phyloP scores from a whole-genome alignment of 2,888 invertebrate species.

The Eucriotettix oculatus region DNA sequence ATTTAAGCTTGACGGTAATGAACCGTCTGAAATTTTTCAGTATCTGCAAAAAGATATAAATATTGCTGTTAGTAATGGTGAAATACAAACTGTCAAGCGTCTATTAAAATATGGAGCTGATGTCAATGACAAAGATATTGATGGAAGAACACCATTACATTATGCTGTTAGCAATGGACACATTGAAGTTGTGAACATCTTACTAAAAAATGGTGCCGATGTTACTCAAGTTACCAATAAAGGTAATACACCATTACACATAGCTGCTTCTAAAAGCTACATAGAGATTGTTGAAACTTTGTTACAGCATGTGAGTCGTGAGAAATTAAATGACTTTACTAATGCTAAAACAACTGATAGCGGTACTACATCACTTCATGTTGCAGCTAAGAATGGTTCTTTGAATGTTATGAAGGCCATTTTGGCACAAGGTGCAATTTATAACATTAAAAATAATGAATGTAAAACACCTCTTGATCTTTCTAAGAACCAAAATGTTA shows the following conservation, averaged over 20 bases:
- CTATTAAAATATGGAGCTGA: not conserved
- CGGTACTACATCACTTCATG: not conserved
- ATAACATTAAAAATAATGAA: not conserved
- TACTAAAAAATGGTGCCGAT: conserved; percentile 13
- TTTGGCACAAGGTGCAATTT: not conserved
- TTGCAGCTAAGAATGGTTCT: not conserved
- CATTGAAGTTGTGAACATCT: conserved; percentile 4
- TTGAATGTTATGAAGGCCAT: not conserved
- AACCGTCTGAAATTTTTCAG: fast-evolving
- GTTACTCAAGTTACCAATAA: not conserved
- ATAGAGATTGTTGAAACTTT: not conserved
- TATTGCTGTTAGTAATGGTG: not conserved
- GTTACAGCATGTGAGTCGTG: not conserved
- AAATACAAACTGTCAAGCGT: not conserved
- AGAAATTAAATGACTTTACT: not conserved
- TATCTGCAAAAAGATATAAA: not conserved
- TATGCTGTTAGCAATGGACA: conserved; percentile 11
- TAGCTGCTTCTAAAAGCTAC: not conserved
- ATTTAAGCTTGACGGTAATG: not conserved
- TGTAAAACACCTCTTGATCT: not conserved
- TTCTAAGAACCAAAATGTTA: not conserved
- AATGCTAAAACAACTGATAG: not conserved
- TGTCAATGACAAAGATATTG: not conserved
- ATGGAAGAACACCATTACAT: conserved; percentile 13
- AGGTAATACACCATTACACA: not conserved